Percentiles rank a stretch among this genome's conserved stretches.
Evolutionary conservation across 2,797 vertebrate species (phyloP).

Genomic region (Nannoperca obscura): DNA sequence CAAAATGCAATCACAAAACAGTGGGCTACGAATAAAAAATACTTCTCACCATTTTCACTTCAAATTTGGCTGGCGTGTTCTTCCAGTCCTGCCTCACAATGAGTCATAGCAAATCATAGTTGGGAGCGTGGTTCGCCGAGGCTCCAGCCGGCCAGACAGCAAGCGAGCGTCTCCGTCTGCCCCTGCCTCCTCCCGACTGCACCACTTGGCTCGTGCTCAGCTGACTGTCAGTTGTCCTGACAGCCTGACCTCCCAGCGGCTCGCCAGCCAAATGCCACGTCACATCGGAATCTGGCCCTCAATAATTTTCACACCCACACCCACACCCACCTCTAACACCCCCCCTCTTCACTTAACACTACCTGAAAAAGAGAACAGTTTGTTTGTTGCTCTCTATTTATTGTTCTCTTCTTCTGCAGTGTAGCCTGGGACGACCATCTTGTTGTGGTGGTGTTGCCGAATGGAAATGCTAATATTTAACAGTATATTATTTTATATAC

Average conservation of each 20-base stretch:
- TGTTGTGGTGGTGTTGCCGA: not conserved
- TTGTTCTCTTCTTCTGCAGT: constrained; percentile 17
- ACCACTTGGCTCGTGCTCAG: constrained; percentile 55
- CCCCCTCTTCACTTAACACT: constrained; percentile 27
- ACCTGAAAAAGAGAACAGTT: constrained; percentile 51
- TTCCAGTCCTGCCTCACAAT: not conserved
- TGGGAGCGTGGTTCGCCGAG: constrained; percentile 12
- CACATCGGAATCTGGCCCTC: constrained; percentile 49
- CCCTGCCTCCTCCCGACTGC: constrained; percentile 56
- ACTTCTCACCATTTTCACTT: constrained; percentile 14
- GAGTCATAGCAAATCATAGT: constrained; percentile 36
- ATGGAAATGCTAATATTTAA: constrained; percentile 28
- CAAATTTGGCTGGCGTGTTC: not conserved
- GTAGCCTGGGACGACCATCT: constrained; percentile 1
- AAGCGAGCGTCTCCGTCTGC: constrained; percentile 51
- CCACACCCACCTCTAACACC: constrained; percentile 14
- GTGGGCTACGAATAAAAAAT: constrained; percentile 8
- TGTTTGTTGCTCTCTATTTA: constrained; percentile 49
- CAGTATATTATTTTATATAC: constrained; percentile 30
- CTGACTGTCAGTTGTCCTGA: constrained; percentile 72
- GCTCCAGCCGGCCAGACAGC: constrained; percentile 16
- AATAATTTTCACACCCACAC: constrained; percentile 68
- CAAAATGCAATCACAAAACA: not conserved
- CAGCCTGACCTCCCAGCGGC: constrained; percentile 73
- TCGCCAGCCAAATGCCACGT: constrained; percentile 66